These are phyloP conservation scores for Zaprionus kolodkinae DNA, from an alignment of 1,140 invertebrate species.

Conservation along the genomic window DNA sequence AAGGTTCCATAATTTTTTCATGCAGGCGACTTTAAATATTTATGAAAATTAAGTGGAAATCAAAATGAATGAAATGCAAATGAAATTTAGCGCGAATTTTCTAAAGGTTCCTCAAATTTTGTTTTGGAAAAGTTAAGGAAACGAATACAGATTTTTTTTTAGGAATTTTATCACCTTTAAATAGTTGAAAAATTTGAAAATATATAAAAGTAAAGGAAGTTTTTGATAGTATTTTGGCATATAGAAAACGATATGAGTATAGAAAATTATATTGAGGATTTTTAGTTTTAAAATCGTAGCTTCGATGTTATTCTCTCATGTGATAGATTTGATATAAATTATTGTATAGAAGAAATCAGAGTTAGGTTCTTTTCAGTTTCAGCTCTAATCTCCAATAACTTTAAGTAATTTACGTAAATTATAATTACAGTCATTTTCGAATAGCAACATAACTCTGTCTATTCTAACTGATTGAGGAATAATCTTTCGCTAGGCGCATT, in stretches of 20 bases:
- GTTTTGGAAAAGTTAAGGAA: neutral
- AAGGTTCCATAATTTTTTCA: conserved; percentile 29
- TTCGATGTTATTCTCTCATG: too few species aligned
- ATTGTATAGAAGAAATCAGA: too few species aligned
- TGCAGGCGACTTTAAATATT: conserved; percentile 6
- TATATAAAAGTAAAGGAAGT: too few species aligned
- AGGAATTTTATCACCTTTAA: too few species aligned
- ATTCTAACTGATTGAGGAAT: conserved; percentile 26
- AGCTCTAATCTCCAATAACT: neutral
- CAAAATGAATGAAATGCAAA: neutral
- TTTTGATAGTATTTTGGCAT: too few species aligned
- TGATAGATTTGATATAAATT: too few species aligned
- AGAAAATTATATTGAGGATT: too few species aligned
- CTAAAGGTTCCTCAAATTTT: neutral
- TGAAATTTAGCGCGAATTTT: neutral
- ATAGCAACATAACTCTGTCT: conserved; percentile 17
- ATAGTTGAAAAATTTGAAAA: too few species aligned
- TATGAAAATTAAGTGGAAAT: conserved; percentile 1
- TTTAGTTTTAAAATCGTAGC: too few species aligned
- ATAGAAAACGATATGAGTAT: too few species aligned
- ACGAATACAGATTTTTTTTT: too few species aligned
- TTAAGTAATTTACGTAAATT: neutral
- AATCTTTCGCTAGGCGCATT: conserved; percentile 52
- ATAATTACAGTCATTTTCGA: conserved; percentile 16
- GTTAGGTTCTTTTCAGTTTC: too few species aligned